Base-by-base conservation (phyloP, 2,113 vertebrate genomes). In the Petrocephalus zakoni region DNA sequence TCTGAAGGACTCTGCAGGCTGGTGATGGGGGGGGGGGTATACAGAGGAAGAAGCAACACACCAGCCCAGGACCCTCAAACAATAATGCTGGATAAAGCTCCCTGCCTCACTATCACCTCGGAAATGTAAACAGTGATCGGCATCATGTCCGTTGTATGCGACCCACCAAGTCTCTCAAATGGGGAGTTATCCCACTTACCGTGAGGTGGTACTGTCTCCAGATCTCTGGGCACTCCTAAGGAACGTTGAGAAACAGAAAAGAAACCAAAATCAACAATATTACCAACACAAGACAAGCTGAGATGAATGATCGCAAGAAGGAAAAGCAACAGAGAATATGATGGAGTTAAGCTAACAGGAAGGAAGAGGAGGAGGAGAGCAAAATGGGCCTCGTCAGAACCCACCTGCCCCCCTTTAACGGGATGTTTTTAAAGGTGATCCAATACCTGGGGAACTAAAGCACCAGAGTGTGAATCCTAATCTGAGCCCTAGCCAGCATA, bases 201-300 rank as follows among this genome's bases (percentile, higher is more conserved):
- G 98, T 98, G 95, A 97, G 94, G 95, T 99, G 98, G 95, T 98
- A 99, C 96, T 99, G 98, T 94, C 98, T 98, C 98, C 98, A 99
- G 95, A 98, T 97, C 95, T 99, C 97, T 94, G 98, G 97, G 94
- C 98, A 99, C 93, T 94, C 96, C 98, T 99, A 95, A 42, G 49
- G 64, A 85, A 64, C 1, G 21, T 64, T 5, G 58, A 81, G 49
- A 85, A 34, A 29, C 6, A 85, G 15, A n/a, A 52, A 21, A 8
- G 34, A 37, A 47, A 58, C 25, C 10, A 55, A n/a, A 49, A 49
- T 83, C 75, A 81, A 81, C 15, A 46, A 42, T 7, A 81, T 15
- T 81, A 15, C 8, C 52, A n/a, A 34, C 22, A 19, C n/a, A 55
- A 29, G 29, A 22, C 55, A 46, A 6, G 53, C 5, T 9, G 56